Evolutionary conservation across 2,888 invertebrate species (phyloP), one percentile per base, ranked within the genome.

Genomic region (Netelia virgata): DNA sequence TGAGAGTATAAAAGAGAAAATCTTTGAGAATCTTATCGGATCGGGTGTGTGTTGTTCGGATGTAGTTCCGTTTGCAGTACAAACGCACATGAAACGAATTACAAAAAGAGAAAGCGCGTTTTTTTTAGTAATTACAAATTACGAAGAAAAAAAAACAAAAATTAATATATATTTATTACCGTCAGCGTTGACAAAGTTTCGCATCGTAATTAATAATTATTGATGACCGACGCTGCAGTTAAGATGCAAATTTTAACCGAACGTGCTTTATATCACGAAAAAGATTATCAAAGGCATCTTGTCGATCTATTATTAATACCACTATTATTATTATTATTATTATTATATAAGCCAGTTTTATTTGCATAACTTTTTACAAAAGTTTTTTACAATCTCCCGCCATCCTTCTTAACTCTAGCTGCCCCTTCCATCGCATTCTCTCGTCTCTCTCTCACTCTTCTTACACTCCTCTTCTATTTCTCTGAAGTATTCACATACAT

Each of bases 221-320:
- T 9, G 23, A 23, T 20, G 20, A 61, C 5, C 47, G 47, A 47
- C 47, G 14, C 47, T 47, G 47, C 47, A 47, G 47, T 47, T 47
- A 47, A 47, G 47, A 47, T 47, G 47, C 47, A 47, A 47, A 20
- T 61, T 61, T 61, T 20, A 20, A 61, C 57, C 23, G 20, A 3
- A 61, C 14, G 47, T 47, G 70, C 70, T 72, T 78, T 78, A 70
- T 78, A 50, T 69, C 78, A 64, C 78, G 57, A 55, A 36, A 63
- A 78, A 70, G 72, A 72, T 36, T 57, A 78, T 78, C 70, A 72
- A 64, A 64, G 82, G 76, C 76, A 77, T 64, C 70, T 55, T 82
- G 70, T 64, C 53, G 36, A 76, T 75, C 16, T 80, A 68, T 68
- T 55, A 75, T 55, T 57, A 41, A 36, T 20, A 74, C n/a, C 3